Base-by-base conservation (phyloP, 2,797 vertebrate genomes). In the Graptemys geographica region DNA sequence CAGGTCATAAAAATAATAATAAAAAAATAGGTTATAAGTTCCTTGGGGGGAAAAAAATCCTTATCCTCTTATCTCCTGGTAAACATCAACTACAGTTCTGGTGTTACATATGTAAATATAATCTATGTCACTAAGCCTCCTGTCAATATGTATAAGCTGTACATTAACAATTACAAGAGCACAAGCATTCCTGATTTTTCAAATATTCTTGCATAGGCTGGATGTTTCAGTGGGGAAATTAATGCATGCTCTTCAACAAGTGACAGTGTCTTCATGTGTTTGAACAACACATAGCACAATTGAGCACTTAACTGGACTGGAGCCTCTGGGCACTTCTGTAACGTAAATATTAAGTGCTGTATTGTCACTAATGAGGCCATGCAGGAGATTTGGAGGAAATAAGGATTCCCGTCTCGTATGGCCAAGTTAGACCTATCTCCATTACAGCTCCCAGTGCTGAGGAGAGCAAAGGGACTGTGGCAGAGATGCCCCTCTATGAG, bases 51-150 rank as follows among this genome's bases (percentile, higher is more conserved):
- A 44, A 52, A 16, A 1, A 0, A 9, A 31, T 59, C 0, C 27
- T 12, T 53, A 28, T 49, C 1, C 44, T 87, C 83, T 90, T 52
- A 0, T 0, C 0, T 65, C 1, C 21, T 89, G 51, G 2, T 55
- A 88, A 84, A 88, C 4, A 1, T 1, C n/a, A 1, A 2, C 2
- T 31, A 3, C 51, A 15, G n/a, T 8, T 83, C 15, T 41, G 1
- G 0, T 86, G 89, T 83, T 33, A 11, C 62, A 89, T 84, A 59
- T 47, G 62, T 90, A 55, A 59, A 10, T 37, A 55, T 15, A 59
- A 79, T 13, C 81, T 12, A 65, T 88, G 82, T 41, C 1, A 25
- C 11, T 82, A 78, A 49, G 6, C 62, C 3, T 80, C 3, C 3
- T 5, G 1, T 59, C 15, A n/a, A 65, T 65, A 65, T n/a, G 62